phyloP scores from a whole-genome alignment of 2,888 invertebrate genomes.

The Dione vanillae region DNA sequence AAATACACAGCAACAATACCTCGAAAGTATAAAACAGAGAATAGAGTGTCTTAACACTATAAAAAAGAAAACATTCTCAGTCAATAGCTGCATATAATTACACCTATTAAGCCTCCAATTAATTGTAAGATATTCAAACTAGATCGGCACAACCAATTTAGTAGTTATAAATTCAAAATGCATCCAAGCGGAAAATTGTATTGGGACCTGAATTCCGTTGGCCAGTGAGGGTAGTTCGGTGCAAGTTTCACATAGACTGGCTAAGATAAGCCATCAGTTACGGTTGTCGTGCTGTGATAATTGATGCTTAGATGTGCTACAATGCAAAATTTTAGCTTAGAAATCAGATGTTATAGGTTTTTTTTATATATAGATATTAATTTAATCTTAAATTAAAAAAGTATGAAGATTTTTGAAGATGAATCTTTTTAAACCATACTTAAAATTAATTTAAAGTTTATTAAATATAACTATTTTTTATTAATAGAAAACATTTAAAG shows the following conservation, averaged over 20 bases:
- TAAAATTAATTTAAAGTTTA: too few relatives aligned
- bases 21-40: background rate
- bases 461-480: too few relatives aligned
- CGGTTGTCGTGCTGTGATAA: conserved; percentile 35
- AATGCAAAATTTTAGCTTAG: conserved; percentile 7
- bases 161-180: conserved; percentile 84
- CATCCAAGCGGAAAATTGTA: conserved; percentile 81
- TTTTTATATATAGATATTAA: too few relatives aligned
- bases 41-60: too few relatives aligned
- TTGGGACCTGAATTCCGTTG: conserved; percentile 70
- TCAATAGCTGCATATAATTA: conserved; percentile 51
- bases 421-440: too few relatives aligned
- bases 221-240: conserved; percentile 53
- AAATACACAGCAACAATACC: too few relatives aligned
- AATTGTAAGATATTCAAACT: conserved; percentile 79
- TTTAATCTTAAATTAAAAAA: too few relatives aligned
- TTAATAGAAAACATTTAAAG: too few relatives aligned
- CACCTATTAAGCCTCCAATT: conserved; percentile 60
- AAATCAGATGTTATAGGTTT: background rate
- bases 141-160: conserved; percentile 80
- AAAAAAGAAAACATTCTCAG: background rate
- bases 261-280: conserved; percentile 42
- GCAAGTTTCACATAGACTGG: conserved; percentile 47
- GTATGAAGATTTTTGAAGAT: too few relatives aligned
- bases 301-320: conserved; percentile 36